Base-by-base conservation (phyloP, 2,797 vertebrate species). In the Pangasius sanitwongsei region DNA sequence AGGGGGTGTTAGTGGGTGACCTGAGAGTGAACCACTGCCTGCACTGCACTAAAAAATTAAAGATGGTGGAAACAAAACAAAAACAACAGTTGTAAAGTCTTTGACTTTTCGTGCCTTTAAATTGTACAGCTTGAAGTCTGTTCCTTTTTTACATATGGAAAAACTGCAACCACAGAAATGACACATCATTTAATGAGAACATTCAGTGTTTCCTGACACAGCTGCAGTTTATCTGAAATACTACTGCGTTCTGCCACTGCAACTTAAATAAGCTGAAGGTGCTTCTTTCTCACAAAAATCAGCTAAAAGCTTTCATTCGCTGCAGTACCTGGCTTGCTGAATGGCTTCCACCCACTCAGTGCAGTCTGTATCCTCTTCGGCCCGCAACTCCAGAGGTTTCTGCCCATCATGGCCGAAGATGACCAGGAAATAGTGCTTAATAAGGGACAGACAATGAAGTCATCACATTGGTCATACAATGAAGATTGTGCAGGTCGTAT, bases 401-500 rank as follows among this genome's bases (percentile, higher is more conserved):
- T 99, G 98, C 75, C 97, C 98, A 89, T 99, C 98, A 0, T 99
- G 98, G 86, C 98, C 98, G 87, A 99, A 99, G 87, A 97, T 94
- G 90, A 99, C 95, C 91, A 98, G 97, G 92, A 99, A 98, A 94
- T 98, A 98, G 93, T 97, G 96, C 98, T 99, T 89, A 84, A 61
- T 41, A 70, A 75, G 20, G 57, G 31, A 77, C 18, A 78, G 25
- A 75, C 6, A 67, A 89, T 57, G 3, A 72, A 57, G 23, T 50
- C 6, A 7, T 67, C 31, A 34, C 20, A 7, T 37, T 59, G 31
- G 53, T 77, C 37, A 44, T 63, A 57, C 78, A 77, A 57, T 20
- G n/a, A 34, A 48, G 28, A 55, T 6, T 41, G 13, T 74, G 28
- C 82, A 83, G 41, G 15, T 65, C 13, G 37, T 44, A 44, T 65